Conservation (phyloP, 2,888 invertebrate genomes). For the Tenthredo scrophulariae region DNA sequence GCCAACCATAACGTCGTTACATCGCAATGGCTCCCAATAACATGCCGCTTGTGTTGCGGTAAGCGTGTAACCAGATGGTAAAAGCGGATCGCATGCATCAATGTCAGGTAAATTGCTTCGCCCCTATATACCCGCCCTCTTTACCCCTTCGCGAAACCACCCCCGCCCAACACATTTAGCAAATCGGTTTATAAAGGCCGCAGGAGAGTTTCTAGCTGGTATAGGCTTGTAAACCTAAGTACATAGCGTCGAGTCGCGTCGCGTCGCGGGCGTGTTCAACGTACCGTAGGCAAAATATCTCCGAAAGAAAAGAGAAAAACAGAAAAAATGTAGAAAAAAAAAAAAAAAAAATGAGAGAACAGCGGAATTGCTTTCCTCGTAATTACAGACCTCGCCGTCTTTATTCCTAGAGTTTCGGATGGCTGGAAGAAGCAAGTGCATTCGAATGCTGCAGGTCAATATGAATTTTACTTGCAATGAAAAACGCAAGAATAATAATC, state of each 20-base stretch:
- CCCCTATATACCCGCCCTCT: conserved; percentile 34
- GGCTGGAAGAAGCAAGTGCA: conserved; percentile 9
- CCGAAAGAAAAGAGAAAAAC: not conserved
- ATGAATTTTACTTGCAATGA: not conserved
- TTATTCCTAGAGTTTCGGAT: not conserved
- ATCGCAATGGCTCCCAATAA: conserved; percentile 65
- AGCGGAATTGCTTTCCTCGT: conserved; percentile 41
- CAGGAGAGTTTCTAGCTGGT: conserved; percentile 33
- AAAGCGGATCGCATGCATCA: conserved; percentile 64
- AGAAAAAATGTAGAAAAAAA: not conserved
- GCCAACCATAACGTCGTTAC: conserved; percentile 64
- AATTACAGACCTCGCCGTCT: conserved; percentile 16
- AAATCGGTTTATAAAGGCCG: conserved; percentile 53
- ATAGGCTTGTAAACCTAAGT: conserved; percentile 20
- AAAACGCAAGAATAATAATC: not conserved
- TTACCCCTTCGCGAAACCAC: not conserved
- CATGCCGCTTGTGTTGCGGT: conserved; percentile 57
- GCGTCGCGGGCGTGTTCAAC: not conserved
- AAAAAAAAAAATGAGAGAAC: not conserved
- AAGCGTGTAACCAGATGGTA: conserved; percentile 62
- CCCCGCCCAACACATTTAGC: conserved; percentile 52
- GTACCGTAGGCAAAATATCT: conserved; percentile 33
- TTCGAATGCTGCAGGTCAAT: not conserved
- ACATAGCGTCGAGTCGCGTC: not conserved
- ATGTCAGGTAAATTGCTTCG: conserved; percentile 64